phyloP scores from a whole-genome alignment of 1,140 invertebrate species.

The Diachasma alloeum region DNA sequence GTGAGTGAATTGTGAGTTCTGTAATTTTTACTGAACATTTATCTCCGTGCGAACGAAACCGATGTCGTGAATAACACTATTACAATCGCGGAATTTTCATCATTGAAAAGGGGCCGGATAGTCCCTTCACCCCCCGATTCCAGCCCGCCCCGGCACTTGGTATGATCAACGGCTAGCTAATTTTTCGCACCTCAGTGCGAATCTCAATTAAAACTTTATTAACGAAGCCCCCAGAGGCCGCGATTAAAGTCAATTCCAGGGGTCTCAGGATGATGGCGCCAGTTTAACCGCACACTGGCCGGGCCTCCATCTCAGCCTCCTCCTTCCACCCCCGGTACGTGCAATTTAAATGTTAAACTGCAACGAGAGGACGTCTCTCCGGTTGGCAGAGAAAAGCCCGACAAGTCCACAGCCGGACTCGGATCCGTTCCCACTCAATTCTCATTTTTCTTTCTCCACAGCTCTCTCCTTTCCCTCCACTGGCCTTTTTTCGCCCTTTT shows the following conservation, averaged over 20 bases:
- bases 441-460: not conserved
- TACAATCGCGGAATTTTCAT: too few relatives aligned
- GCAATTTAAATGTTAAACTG: conserved; percentile 14
- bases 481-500: not conserved
- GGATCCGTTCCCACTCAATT: conserved; percentile 9
- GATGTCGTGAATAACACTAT: too few relatives aligned
- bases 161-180: conserved; percentile 1
- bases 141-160: not conserved
- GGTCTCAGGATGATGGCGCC: not conserved
- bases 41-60: too few relatives aligned
- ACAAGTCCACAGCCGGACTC: not conserved
- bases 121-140: too few relatives aligned
- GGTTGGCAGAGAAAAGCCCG: not conserved
- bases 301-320: not conserved
- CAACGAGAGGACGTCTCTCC: not conserved
- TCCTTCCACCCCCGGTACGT: not conserved
- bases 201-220: conserved; percentile 16
- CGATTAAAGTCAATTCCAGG: conserved; percentile 11
- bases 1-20: too few relatives aligned
- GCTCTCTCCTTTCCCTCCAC: not conserved
- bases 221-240: not conserved
- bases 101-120: too few relatives aligned
- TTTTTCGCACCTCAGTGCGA: not conserved
- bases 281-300: not conserved
- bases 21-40: too few relatives aligned